Percentiles rank a stretch among this genome's conserved stretches.
Conservation (phyloP, 2,797 vertebrate genomes). For the Neoniphon sammara region DNA sequence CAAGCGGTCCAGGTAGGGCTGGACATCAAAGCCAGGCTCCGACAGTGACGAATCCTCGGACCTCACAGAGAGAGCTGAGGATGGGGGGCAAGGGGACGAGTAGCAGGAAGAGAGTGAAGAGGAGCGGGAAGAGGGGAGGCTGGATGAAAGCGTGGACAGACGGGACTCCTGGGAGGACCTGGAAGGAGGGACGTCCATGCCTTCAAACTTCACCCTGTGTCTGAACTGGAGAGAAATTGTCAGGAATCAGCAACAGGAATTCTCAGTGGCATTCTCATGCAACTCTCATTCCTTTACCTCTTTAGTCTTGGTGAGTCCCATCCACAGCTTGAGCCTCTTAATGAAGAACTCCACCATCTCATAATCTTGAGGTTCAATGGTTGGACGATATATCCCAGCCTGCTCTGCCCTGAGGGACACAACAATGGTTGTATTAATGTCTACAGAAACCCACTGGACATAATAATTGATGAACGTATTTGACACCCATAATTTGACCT, state of each 20-base stretch:
- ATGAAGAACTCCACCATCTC: constrained; percentile 88
- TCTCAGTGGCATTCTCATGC: neutral
- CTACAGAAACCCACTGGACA: neutral
- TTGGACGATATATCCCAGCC: constrained; percentile 73
- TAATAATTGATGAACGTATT: no score
- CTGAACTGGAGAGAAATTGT: constrained; percentile 77
- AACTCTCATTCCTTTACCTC: constrained; percentile 72
- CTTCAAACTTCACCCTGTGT: constrained; percentile 87
- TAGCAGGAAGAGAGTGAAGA: constrained; percentile 44
- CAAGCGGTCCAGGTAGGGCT: constrained; percentile 76
- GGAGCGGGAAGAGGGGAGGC: constrained; percentile 45
- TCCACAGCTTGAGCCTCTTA: constrained; percentile 86
- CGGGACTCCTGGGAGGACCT: constrained; percentile 76
- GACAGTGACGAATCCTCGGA: constrained; percentile 69
- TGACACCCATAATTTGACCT: neutral
- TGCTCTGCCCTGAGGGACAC: constrained; percentile 57
- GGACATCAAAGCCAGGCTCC: constrained; percentile 62
- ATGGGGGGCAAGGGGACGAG: constrained; percentile 59
- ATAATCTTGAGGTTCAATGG: constrained; percentile 82
- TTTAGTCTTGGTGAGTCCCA: constrained; percentile 85
- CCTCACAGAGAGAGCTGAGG: constrained; percentile 67
- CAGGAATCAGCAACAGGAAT: constrained; percentile 10
- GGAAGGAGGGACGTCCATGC: constrained; percentile 78
- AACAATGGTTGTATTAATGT: neutral
- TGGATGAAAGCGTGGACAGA: constrained; percentile 60